A percentile compares a stretch with the other conserved stretches of the same genome.
These are phyloP conservation scores for Microctenopoma steveboyesi DNA, from an alignment of 2,797 vertebrate genomes.

Conservation along the genomic window DNA sequence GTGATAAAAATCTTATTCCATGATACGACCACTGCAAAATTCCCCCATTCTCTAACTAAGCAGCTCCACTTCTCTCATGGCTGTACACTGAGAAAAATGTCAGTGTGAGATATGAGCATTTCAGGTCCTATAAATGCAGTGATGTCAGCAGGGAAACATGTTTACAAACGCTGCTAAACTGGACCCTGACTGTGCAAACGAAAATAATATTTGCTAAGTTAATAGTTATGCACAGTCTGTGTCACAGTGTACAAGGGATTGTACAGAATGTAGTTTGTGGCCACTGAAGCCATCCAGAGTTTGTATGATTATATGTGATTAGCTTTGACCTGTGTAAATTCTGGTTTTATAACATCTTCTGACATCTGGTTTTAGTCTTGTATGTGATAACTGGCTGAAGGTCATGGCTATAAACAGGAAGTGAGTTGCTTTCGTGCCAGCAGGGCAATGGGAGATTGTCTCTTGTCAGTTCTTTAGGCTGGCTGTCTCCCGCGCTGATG, in stretches of 20 bases:
- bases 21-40: constrained; percentile 42
- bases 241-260: neutral
- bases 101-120: constrained; percentile 50
- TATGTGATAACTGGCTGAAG: constrained; percentile 20
- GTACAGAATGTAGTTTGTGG: constrained; percentile 13
- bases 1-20: neutral
- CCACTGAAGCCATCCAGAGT: neutral
- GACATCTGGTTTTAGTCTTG: neutral
- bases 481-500: constrained; percentile 32
- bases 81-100: constrained; percentile 56
- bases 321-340: neutral
- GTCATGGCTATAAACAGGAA: constrained; percentile 64
- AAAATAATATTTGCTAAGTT: constrained; percentile 44
- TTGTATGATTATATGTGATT: constrained; percentile 6
- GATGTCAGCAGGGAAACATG: constrained; percentile 46
- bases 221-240: neutral
- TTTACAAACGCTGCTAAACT: constrained; percentile 52
- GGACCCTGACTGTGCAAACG: constrained; percentile 44
- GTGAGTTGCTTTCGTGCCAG: constrained; percentile 42
- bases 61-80: constrained; percentile 16
- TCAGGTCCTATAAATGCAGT: constrained; percentile 57
- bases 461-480: constrained; percentile 47
- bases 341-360: constrained; percentile 9
- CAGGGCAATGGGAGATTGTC: constrained; percentile 37
- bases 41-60: constrained; percentile 25